Evolutionary conservation across 1,140 invertebrate genomes (phyloP).

Genomic region (Carposina sasakii): DNA sequence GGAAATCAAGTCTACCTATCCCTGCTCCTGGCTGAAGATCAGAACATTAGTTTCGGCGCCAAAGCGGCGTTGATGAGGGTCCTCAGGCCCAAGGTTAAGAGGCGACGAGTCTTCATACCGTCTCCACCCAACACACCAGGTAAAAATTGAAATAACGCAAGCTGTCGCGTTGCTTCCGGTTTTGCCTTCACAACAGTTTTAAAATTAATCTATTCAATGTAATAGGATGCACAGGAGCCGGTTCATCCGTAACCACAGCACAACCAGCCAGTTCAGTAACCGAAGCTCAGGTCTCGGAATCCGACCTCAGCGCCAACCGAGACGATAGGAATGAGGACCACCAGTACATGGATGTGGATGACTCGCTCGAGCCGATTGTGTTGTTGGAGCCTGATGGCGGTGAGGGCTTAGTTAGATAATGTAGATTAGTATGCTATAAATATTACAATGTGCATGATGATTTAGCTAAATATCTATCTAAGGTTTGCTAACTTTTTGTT

Average conservation of each 20-base stretch:
- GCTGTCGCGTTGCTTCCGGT: neutral
- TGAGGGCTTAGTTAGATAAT: slow-evolving; percentile 11
- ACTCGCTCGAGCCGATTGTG: slow-evolving; percentile 60
- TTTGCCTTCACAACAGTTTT: neutral
- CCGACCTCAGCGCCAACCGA: slow-evolving; percentile 40
- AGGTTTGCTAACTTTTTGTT: no score
- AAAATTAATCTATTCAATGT: neutral
- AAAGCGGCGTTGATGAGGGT: slow-evolving; percentile 91
- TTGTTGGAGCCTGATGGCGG: slow-evolving; percentile 57
- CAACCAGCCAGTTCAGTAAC: slow-evolving; percentile 45
- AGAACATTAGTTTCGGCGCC: slow-evolving; percentile 89
- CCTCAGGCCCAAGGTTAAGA: slow-evolving; percentile 82
- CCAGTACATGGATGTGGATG: slow-evolving; percentile 63
- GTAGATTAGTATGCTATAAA: no score
- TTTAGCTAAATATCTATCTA: no score
- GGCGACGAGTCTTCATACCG: slow-evolving; percentile 86
- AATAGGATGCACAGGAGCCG: slow-evolving; percentile 31
- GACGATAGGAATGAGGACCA: slow-evolving; percentile 58
- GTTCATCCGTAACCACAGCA: slow-evolving; percentile 45
- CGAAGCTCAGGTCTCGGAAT: slow-evolving; percentile 46
- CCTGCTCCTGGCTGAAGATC: slow-evolving; percentile 85
- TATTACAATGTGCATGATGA: no score
- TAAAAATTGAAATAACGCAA: slow-evolving; percentile 23
- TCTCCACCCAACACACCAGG: slow-evolving; percentile 84
- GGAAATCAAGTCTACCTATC: slow-evolving; percentile 68